These are phyloP conservation scores for Porphyrio hochstetteri DNA, from an alignment of 2,113 vertebrate species.

Conservation along the genomic window DNA sequence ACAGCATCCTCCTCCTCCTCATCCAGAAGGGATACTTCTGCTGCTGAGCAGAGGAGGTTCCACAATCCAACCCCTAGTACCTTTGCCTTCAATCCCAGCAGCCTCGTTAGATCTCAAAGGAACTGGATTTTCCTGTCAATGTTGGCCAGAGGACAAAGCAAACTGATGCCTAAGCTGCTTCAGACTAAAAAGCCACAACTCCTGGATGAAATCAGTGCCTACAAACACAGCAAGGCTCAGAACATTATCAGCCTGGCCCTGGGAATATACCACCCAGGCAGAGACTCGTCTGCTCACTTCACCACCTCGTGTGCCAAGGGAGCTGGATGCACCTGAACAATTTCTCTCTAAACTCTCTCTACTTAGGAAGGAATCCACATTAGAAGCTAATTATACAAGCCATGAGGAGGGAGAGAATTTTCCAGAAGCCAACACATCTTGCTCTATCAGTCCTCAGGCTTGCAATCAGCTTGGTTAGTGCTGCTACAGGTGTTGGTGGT, in stretches of 20 bases:
- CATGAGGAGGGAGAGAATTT: neutral
- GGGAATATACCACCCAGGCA: neutral
- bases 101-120: neutral
- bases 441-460: neutral
- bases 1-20: neutral
- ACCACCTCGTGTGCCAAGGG: neutral
- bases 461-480: neutral
- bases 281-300: neutral
- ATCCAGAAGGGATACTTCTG: fast-evolving
- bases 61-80: neutral
- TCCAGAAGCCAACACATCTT: neutral
- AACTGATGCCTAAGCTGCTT: constrained; percentile 21
- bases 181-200: neutral
- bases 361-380: neutral
- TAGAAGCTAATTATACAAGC: neutral
- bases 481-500: fast-evolving
- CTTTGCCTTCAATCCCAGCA: neutral
- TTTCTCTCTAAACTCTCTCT: neutral
- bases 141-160: constrained; percentile 55
- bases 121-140: constrained; percentile 52
- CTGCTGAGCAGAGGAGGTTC: neutral
- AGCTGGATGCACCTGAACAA: neutral
- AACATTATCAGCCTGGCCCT: neutral
- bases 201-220: neutral
- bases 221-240: neutral